Conservation (phyloP, 35 echinoderm and acorn worm genomes). For the Stichopus chloronotus region DNA sequence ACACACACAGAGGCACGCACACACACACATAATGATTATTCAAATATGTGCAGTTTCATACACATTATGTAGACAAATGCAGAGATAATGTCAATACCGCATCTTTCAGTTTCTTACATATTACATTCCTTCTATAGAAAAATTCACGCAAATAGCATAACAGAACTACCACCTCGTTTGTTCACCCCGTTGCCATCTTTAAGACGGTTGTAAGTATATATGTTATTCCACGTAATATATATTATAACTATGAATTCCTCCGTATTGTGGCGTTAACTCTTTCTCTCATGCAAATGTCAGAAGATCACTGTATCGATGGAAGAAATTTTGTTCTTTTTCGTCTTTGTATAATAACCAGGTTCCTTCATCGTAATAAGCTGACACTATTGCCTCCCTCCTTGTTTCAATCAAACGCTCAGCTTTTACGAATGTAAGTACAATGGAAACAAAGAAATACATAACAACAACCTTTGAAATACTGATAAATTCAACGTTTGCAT, state of each 20-base stretch:
- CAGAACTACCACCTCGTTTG: background rate
- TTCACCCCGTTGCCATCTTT: background rate
- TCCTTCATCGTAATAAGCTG: background rate
- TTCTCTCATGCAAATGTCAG: background rate
- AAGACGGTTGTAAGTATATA: background rate
- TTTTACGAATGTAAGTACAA: background rate
- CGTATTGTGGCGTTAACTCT: background rate
- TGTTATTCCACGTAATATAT: background rate
- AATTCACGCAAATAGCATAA: background rate
- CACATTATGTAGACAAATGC: too few species aligned
- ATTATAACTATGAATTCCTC: background rate
- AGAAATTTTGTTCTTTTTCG: background rate
- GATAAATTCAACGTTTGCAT: background rate
- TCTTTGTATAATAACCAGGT: background rate
- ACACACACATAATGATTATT: too few species aligned
- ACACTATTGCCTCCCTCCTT: background rate
- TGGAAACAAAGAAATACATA: background rate
- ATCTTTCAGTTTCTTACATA: too few species aligned
- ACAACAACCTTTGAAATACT: background rate
- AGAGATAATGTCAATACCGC: too few species aligned
- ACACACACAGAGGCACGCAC: too few species aligned
- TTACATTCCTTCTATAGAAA: background rate
- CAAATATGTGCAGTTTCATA: too few species aligned
- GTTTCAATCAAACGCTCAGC: background rate
- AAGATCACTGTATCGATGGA: background rate